Evolutionary conservation across 2,797 vertebrate genomes (phyloP), one percentile per base, ranked within the genome.

Genomic region (Peromyscus aztecus): DNA sequence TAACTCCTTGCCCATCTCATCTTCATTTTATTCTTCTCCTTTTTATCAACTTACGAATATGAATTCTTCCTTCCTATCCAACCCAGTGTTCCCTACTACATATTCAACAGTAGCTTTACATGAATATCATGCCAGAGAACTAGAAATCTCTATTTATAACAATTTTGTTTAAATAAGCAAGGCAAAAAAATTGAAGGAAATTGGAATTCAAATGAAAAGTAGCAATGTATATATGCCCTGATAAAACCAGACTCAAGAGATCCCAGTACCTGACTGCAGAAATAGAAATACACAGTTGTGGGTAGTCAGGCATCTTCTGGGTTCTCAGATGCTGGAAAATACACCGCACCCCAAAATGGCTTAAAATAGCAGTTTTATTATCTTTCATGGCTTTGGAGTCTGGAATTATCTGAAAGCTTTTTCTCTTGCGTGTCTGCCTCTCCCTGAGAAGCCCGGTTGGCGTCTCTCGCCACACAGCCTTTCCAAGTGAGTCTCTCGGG

Each of bases 361-460:
- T 97, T 91, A 91, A 94, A 90, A 76, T 43, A 91, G 69, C 29
- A 69, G 37, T 83, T 73, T 23, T 52, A 92, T 55, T 76, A 61
- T 78, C n/a, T 63, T 65, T 61, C 77, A 78, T 43, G 14, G 67
- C 81, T 96, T 37, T 61, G 93, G 21, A 40, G 27, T 57, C 31
- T 65, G 52, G 85, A 40, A 37, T 57, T 73, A 73, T 17, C 40
- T 96, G 27, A 85, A 89, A 31, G 23, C 24, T 57, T 71, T 82
- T 52, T 67, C 67, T 90, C 29, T 73, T 40, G 31, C 7, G 29
- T 21, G 59, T 12, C 71, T 61, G 67, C 31, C 83, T 52, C 59
- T 80, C 88, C 67, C 69, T 13, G 49, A 90, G 24, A 65, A 31
- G 37, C 71, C 6, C 76, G 17, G 12, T 16, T 59, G 67, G 16